Evolutionary conservation across 2,797 vertebrate genomes (phyloP).

Genomic region (Ficedula albicollis): DNA sequence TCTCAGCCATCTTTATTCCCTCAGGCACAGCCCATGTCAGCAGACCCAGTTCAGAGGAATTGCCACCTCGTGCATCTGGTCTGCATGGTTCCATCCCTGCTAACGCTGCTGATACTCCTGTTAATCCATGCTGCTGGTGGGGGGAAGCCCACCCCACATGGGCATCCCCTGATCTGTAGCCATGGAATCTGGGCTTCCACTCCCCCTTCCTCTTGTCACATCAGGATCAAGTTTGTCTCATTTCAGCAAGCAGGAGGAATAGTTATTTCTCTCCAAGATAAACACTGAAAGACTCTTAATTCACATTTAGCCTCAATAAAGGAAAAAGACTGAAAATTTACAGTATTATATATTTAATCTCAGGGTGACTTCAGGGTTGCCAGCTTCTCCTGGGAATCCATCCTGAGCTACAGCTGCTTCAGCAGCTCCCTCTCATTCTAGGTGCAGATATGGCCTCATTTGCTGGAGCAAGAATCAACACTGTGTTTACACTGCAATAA

Average conservation of each 20-base stretch:
- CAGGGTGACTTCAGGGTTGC: not conserved
- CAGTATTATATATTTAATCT: not conserved
- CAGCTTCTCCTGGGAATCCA: not conserved
- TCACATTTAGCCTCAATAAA: not conserved
- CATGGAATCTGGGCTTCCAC: not conserved
- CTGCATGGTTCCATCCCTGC: accelerated
- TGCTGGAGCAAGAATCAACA: not conserved
- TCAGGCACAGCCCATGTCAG: accelerated
- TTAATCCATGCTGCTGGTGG: not conserved
- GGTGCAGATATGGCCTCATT: not conserved
- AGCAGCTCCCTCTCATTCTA: not conserved
- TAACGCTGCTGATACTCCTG: accelerated
- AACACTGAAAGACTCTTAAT: not conserved
- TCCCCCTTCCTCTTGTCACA: not conserved
- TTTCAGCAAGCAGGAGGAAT: not conserved
- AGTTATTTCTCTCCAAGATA: not conserved
- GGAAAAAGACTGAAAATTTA: not conserved
- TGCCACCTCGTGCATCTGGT: not conserved
- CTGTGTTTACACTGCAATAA: not conserved
- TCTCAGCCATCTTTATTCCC: not conserved
- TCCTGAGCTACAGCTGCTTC: not conserved
- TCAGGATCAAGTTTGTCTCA: not conserved
- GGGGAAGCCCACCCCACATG: not conserved
- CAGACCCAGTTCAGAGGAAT: not conserved
- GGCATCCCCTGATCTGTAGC: not conserved